Evolutionary conservation across 2,888 invertebrate genomes (phyloP).

Genomic region (Lacanobia oleracea): DNA sequence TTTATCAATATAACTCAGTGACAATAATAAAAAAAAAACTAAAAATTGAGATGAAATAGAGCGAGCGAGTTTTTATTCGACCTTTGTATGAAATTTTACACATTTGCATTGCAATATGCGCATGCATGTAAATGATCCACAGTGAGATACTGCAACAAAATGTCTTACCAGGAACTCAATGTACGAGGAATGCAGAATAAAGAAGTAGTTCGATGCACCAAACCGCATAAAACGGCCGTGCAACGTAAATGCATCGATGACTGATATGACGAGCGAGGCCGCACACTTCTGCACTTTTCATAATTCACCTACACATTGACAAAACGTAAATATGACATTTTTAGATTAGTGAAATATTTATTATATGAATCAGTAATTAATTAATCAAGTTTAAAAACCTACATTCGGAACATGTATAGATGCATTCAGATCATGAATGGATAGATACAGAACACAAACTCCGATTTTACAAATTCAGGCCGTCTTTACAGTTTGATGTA

Average conservation of each 20-base stretch:
- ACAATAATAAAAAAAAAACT: not conserved
- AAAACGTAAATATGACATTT: constrained; percentile 16
- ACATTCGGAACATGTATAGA: not conserved
- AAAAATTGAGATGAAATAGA: not conserved
- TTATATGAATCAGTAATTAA: not conserved
- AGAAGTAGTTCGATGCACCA: constrained; percentile 77
- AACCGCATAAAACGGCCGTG: constrained; percentile 67
- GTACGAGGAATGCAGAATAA: constrained; percentile 85
- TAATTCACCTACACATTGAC: constrained; percentile 36
- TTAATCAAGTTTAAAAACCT: not conserved
- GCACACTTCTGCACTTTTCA: constrained; percentile 52
- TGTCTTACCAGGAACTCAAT: constrained; percentile 87
- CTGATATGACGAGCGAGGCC: constrained; percentile 57
- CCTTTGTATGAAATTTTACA: not conserved
- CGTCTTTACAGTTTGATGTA: not conserved
- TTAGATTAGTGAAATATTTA: not conserved
- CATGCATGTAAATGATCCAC: constrained; percentile 26
- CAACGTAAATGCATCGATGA: constrained; percentile 69
- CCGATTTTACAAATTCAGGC: not conserved
- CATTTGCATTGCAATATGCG: constrained; percentile 1
- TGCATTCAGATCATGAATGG: not conserved
- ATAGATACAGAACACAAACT: not conserved
- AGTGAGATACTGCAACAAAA: constrained; percentile 62
- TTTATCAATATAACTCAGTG: not conserved
- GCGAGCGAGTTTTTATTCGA: not conserved